Base-by-base conservation (phyloP, 2,797 vertebrate species). In the Setipinna tenuifilis region DNA sequence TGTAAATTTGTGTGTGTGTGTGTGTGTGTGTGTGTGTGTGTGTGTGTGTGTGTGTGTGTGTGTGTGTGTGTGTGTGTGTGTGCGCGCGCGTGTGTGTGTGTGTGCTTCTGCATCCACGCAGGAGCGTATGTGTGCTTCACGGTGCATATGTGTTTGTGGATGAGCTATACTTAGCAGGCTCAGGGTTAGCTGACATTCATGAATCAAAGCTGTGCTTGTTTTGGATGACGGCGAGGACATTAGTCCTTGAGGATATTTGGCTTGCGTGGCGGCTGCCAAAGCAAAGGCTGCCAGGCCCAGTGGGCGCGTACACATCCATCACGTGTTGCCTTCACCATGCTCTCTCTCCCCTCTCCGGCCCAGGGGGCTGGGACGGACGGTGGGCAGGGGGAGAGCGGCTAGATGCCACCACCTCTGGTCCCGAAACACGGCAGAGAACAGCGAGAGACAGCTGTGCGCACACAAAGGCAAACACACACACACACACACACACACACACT, bases 191-290 rank as follows among this genome's bases (percentile, higher is more conserved):
- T 91, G 90, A 93, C 91, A 91, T 92, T 68, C 71, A 82, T 90
- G 91, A 93, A 91, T 92, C 90, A 88, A 89, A 89, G 89, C 84
- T 89, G 35, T 92, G 94, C 92, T 94, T 93, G 92, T 93, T 92
- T 92, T 93, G 92, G 92, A 93, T 89, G 89, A 89, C 85, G 90
- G 86, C 88, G 84, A 87, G 90, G 90, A 92, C 91, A 90, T 92
- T 90, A 89, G 93, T 93, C 93, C 92, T 93, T 92, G 88, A 93
- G 92, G 92, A 93, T 93, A 93, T 94, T 94, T 94, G 92, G 91
- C 93, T 93, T 93, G 93, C 88, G 87, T 90, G 88, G 87, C 87
- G 88, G 88, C 91, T 93, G 93, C 94, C 93, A 94, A 93, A 92
- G 90, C 91, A 92, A 94, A 94, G 89, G 31, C 35, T 78, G 71